Percentiles rank a stretch among this genome's conserved stretches.
These are phyloP conservation scores for Strongylocentrotus purpuratus DNA, from an alignment of 35 echinoderm and acorn worm genomes.

Conservation along the genomic window DNA sequence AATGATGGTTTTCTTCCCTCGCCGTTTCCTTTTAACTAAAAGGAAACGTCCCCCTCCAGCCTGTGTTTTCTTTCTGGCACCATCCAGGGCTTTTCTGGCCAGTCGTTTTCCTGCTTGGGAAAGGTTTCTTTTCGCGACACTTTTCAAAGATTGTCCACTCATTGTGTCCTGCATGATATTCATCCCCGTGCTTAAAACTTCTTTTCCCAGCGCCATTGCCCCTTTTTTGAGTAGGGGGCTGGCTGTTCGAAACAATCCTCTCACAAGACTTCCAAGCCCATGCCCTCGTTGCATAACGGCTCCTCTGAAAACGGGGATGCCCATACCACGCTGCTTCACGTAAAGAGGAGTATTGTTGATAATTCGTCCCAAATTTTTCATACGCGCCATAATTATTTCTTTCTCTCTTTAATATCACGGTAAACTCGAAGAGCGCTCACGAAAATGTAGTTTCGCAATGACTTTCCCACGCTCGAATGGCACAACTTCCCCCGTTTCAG, in stretches of 20 bases:
- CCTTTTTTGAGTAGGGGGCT: slow-evolving; percentile 67
- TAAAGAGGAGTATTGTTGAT: background rate
- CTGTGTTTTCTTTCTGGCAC: background rate
- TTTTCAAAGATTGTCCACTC: background rate
- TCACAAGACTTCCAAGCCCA: slow-evolving; percentile 57
- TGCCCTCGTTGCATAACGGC: slow-evolving; percentile 52
- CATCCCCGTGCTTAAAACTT: slow-evolving; percentile 64
- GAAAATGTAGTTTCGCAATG: slow-evolving; percentile 62
- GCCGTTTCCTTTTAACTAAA: background rate
- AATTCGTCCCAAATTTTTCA: background rate
- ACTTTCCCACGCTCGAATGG: slow-evolving; percentile 66
- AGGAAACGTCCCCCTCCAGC: background rate
- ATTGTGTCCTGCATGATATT: slow-evolving; percentile 62
- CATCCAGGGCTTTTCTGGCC: background rate
- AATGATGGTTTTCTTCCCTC: background rate
- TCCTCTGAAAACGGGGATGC: slow-evolving; percentile 40
- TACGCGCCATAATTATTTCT: background rate
- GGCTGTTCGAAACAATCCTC: slow-evolving; percentile 64
- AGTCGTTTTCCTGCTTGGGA: background rate
- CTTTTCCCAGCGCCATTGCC: slow-evolving; percentile 61
- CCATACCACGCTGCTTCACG: background rate
- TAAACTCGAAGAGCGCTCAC: slow-evolving; percentile 55
- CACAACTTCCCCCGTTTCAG: slow-evolving; percentile 54
- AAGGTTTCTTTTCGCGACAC: background rate
- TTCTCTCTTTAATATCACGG: background rate